phyloP scores from a whole-genome alignment of 1,140 invertebrate species.

The Solen grandis region DNA sequence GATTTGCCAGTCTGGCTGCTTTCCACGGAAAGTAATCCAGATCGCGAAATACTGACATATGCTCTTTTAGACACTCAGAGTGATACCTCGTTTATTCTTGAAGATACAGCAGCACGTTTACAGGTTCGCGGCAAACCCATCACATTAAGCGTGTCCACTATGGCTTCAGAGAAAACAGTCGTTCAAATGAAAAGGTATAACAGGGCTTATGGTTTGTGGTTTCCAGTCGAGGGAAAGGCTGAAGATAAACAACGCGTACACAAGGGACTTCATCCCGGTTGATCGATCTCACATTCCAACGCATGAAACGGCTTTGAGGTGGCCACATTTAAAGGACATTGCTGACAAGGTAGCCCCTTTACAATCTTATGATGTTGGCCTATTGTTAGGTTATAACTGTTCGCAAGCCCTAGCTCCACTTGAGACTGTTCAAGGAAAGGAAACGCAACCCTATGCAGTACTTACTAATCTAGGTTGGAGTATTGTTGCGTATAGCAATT shows the following conservation, averaged over 20 bases:
- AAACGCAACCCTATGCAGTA: conserved; percentile 41
- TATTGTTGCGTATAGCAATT: conserved; percentile 26
- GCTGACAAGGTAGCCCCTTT: conserved; percentile 28
- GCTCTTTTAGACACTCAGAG: not conserved
- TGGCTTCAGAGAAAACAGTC: conserved; percentile 1
- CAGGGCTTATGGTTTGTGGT: conserved; percentile 34
- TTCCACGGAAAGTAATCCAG: not conserved
- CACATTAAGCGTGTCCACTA: not conserved
- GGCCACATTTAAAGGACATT: conserved; percentile 7
- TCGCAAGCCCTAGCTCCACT: conserved; percentile 42
- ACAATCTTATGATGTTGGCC: conserved; percentile 61
- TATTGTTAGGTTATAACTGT: conserved; percentile 52
- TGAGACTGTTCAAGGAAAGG: conserved; percentile 5
- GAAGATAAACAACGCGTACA: conserved; percentile 27
- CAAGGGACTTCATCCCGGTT: conserved; percentile 13
- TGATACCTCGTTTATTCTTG: not conserved
- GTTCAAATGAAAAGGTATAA: not conserved
- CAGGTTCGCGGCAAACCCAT: not conserved
- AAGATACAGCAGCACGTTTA: not conserved
- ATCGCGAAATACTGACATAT: not conserved
- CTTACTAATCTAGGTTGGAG: conserved; percentile 51
- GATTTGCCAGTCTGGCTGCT: conserved; percentile 4
- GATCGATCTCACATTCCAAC: conserved; percentile 17
- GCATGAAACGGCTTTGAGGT: not conserved
- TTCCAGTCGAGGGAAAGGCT: not conserved